Conservation (phyloP, 1,140 invertebrate genomes). For the Diachasma alloeum region DNA sequence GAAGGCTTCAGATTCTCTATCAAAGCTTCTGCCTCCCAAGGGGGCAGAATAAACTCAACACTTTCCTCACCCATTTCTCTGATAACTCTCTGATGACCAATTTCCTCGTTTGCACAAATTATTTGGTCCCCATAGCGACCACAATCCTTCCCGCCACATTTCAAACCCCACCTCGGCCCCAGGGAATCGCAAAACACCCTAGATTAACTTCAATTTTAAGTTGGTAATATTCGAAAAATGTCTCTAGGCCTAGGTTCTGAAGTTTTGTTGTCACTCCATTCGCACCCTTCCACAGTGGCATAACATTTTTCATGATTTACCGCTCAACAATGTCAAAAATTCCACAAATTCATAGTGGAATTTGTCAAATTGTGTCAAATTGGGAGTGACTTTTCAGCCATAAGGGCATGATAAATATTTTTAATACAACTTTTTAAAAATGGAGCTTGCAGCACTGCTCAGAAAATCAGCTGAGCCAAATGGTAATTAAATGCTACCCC, state of each 20-base stretch:
- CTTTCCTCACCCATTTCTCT: conserved; percentile 27
- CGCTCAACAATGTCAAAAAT: neutral
- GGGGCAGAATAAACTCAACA: conserved; percentile 59
- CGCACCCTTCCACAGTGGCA: too few relatives aligned
- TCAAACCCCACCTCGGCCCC: too few relatives aligned
- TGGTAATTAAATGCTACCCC: neutral
- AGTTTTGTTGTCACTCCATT: too few relatives aligned
- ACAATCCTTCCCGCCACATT: neutral
- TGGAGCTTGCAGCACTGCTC: conserved; percentile 10
- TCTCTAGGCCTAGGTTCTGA: too few relatives aligned
- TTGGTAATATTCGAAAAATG: too few relatives aligned
- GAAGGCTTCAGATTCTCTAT: conserved; percentile 61
- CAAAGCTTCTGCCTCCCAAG: conserved; percentile 65
- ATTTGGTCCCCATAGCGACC: neutral
- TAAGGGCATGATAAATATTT: neutral
- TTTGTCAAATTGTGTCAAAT: too few relatives aligned
- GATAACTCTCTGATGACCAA: too few relatives aligned
- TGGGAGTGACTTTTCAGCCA: neutral
- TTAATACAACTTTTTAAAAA: too few relatives aligned
- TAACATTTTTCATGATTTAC: neutral
- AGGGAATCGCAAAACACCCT: too few relatives aligned
- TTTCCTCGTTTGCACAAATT: too few relatives aligned
- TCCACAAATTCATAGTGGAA: neutral
- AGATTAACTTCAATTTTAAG: too few relatives aligned
- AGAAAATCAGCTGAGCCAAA: neutral